Evolutionary conservation across 2,888 invertebrate species (phyloP), one percentile per base, ranked within the genome.

Genomic region (Lasioglossum vierecki): DNA sequence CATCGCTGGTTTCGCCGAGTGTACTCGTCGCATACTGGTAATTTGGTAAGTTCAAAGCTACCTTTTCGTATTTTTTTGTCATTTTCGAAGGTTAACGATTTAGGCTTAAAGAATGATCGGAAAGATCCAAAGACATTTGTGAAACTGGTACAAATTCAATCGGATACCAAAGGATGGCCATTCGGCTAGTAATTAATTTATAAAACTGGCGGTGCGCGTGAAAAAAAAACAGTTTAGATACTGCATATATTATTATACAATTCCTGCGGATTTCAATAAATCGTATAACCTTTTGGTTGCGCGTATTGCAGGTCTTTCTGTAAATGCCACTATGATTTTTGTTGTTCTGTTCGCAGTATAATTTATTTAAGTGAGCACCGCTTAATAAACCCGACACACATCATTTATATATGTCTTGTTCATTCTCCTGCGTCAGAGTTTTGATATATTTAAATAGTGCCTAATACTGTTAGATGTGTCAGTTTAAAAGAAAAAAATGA

Each of bases 11-110:
- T 46, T 66, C 70, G 39, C 44, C n/a, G 57, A 80, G 35, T 60
- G 53, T 53, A 71, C 72, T 5, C 74, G 4, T 35, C 73, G 80
- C 53, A 5, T 30, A 41, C 63, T 81, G 83, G 85, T 66, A 76
- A 78, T 71, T 78, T 63, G 89, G 88, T 88, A 89, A 88, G 88
- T 88, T 44, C 73, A 26, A 72, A 11, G 41, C 66, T 44, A 30
- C 41, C 13, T 44, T 44, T 71, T 78, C 57, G 35, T 39, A 39
- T 44, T 8, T 57, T 18, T 57, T 18, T 39, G 35, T 35, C 81
- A 73, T 26, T 44, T 39, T 49, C 22, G 57, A 81, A 75, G 66
- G 46, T 80, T 85, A 74, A 74, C 46, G 6, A 83, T 49, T 80
- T 70, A 35, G 44, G 41, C 41, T 18, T 49, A 72, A 30, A 46